Evolutionary conservation across 2,113 vertebrate species (phyloP), one percentile per base, ranked within the genome.

Genomic region (Sceloporus tristichus): DNA sequence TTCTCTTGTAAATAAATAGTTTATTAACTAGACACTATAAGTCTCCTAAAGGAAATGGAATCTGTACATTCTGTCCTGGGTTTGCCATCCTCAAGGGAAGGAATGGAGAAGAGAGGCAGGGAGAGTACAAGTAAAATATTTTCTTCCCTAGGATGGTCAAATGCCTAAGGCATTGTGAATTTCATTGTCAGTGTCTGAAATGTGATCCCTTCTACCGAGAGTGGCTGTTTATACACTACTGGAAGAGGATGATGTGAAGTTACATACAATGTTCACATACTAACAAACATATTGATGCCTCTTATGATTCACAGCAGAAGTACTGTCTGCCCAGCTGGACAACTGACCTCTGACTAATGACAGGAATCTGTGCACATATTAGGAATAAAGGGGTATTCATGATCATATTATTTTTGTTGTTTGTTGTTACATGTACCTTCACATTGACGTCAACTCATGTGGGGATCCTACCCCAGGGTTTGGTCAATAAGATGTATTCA

Each of bases 1-100:
- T 74, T 14, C n/a, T 74, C 29, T 84, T 73, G 29, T 74, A 84
- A 84, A 84, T 73, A 84, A 74, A 73, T 9, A 74, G 68, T 6
- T 27, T 53, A 84, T 74, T 56, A 74, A 74, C 29, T 48, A 84
- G 70, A 34, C 68, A 84, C 70, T 7, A 73, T 68, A 73, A 73
- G 9, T 54, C 48, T 68, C 38, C 40, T 82, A 11, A 9, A 42
- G 68, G 82, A 34, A 73, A 54, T 19, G 53, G 71, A 54, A 38
- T 65, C 10, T 8, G 29, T 21, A 84, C 48, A 84, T 19, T 84
- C n/a, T 71, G 82, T 84, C 82, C 29, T 34, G 48, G 29, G 29
- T 54, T 68, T 56, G 53, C 48, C 29, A 73, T 48, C 29, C 42
- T 23, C 48, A 59, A 11, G 66, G 38, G 9, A 54, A 4, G 27